Conservation (phyloP, 2,888 invertebrate genomes). For the Drosophila sordidula region DNA sequence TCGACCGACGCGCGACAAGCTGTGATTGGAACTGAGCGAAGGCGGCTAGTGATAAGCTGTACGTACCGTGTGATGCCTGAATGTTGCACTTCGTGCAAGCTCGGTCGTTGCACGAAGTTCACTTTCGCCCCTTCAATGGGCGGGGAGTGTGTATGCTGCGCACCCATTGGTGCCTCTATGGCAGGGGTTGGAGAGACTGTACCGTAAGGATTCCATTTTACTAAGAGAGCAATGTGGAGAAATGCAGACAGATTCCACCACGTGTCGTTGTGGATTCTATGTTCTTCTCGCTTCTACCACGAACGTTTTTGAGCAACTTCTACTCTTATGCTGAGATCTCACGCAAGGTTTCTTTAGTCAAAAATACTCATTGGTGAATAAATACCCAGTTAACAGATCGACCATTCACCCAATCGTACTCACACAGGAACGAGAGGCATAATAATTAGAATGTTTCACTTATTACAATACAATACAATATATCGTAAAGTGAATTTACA, state of each 20-base stretch:
- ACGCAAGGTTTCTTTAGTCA: too few relatives aligned
- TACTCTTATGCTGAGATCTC: neutral
- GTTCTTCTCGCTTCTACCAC: neutral
- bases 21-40: slow-evolving; percentile 80
- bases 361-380: too few relatives aligned
- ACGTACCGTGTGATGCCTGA: slow-evolving; percentile 30
- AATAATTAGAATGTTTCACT: too few relatives aligned
- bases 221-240: slow-evolving; percentile 22
- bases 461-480: too few relatives aligned
- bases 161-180: slow-evolving; percentile 67
- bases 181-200: slow-evolving; percentile 48
- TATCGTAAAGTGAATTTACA: too few relatives aligned
- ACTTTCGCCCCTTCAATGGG: slow-evolving; percentile 35
- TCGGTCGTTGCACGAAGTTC: slow-evolving; percentile 51
- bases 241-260: slow-evolving; percentile 70
- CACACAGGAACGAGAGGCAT: too few relatives aligned
- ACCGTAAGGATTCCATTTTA: slow-evolving; percentile 20
- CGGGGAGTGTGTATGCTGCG: slow-evolving; percentile 50
- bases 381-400: too few relatives aligned
- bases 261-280: slow-evolving; percentile 63
- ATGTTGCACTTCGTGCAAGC: slow-evolving; percentile 19
- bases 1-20: slow-evolving; percentile 73
- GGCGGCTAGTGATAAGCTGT: slow-evolving; percentile 51
- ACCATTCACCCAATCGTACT: too few relatives aligned
- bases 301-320: neutral